These are phyloP conservation scores for Meandrina meandrites DNA, from an alignment of 92 coral and sea anemone species.

Conservation along the genomic window DNA sequence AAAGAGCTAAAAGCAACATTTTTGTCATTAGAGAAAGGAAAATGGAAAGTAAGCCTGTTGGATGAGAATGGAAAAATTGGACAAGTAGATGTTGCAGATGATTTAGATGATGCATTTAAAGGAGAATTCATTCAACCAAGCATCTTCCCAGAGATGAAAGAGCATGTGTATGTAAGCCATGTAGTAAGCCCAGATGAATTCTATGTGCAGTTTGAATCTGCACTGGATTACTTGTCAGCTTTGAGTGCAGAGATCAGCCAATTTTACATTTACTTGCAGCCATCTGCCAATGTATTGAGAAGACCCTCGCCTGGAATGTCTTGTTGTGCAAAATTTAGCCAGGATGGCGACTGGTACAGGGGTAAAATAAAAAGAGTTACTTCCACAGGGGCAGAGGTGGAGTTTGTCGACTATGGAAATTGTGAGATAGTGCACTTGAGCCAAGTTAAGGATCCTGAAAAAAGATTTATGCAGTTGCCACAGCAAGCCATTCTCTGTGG, in stretches of 20 bases:
- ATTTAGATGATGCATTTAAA: background rate
- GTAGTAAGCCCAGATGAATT: slow-evolving; percentile 74
- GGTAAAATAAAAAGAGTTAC: slow-evolving; percentile 52
- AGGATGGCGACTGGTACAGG: slow-evolving; percentile 86
- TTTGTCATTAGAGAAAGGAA: slow-evolving; percentile 29
- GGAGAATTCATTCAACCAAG: slow-evolving; percentile 24
- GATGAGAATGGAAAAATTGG: slow-evolving; percentile 39
- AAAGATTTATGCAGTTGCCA: slow-evolving; percentile 36
- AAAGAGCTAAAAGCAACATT: slow-evolving; percentile 68
- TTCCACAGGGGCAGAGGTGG: slow-evolving; percentile 45
- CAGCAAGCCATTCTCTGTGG: slow-evolving; percentile 45
- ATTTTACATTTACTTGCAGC: slow-evolving; percentile 17
- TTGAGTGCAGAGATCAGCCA: slow-evolving; percentile 8
- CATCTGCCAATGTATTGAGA: slow-evolving; percentile 15
- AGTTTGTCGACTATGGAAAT: slow-evolving; percentile 72
- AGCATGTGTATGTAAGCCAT: slow-evolving; percentile 70
- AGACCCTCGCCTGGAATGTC: slow-evolving; percentile 22
- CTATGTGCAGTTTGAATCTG: slow-evolving; percentile 64
- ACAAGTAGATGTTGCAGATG: background rate
- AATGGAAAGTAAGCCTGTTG: slow-evolving; percentile 54
- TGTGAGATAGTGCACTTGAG: slow-evolving; percentile 35
- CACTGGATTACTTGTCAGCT: slow-evolving; percentile 28
- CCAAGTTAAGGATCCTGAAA: slow-evolving; percentile 47
- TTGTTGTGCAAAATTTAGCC: slow-evolving; percentile 40
- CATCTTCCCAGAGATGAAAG: slow-evolving; percentile 41